Percentiles rank a stretch among this genome's conserved stretches.
phyloP scores from a whole-genome alignment of 1,140 invertebrate genomes.

The Leptinotarsa defecta region DNA sequence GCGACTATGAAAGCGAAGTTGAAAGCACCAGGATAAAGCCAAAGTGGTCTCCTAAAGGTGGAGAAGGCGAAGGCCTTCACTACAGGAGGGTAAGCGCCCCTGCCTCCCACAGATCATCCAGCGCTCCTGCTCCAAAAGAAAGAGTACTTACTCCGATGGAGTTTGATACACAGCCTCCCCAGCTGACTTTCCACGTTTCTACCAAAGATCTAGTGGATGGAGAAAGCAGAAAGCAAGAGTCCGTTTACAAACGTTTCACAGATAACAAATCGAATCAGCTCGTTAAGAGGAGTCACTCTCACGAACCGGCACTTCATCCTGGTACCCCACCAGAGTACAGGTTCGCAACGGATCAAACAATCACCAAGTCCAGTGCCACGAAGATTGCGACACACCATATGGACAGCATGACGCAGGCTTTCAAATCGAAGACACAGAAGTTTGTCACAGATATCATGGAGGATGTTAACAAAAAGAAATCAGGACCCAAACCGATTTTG shows the following conservation, averaged over 20 bases:
- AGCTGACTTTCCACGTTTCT: slow-evolving; percentile 52
- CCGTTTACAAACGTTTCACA: slow-evolving; percentile 42
- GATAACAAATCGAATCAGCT: slow-evolving; percentile 43
- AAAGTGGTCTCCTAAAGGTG: slow-evolving; percentile 65
- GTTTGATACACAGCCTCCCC: slow-evolving; percentile 62
- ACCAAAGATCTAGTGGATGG: slow-evolving; percentile 41
- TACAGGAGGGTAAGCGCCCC: slow-evolving; percentile 67
- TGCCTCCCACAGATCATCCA: slow-evolving; percentile 54
- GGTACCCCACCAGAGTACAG: slow-evolving; percentile 65
- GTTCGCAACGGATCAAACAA: slow-evolving; percentile 57
- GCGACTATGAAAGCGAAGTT: slow-evolving; percentile 73
- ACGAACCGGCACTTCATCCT: slow-evolving; percentile 43
- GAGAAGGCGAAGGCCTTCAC: slow-evolving; percentile 62
- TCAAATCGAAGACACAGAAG: slow-evolving; percentile 72
- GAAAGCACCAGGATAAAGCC: slow-evolving; percentile 65
- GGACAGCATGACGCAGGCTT: slow-evolving; percentile 70
- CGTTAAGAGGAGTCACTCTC: slow-evolving; percentile 51
- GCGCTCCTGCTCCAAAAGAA: slow-evolving; percentile 58
- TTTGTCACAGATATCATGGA: slow-evolving; percentile 70
- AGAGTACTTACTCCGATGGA: slow-evolving; percentile 64
- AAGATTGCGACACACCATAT: slow-evolving; percentile 66
- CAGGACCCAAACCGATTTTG: slow-evolving; percentile 59
- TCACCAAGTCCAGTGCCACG: slow-evolving; percentile 57
- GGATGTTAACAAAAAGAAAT: slow-evolving; percentile 61
- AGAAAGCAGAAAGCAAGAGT: slow-evolving; percentile 36